Conservation (phyloP, 2,797 vertebrate species). For the Danio choprae region DNA sequence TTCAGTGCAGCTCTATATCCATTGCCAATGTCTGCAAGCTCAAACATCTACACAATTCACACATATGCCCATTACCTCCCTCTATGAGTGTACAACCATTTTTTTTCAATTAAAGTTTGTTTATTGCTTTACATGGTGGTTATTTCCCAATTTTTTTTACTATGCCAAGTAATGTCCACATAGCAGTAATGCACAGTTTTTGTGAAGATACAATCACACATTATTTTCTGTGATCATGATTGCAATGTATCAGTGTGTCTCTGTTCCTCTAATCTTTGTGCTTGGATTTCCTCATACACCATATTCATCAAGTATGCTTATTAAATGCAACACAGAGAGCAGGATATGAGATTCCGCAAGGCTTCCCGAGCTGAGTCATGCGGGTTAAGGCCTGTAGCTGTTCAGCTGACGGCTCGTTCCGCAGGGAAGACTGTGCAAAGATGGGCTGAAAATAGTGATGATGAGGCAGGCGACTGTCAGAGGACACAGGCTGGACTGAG, state of each 20-base stretch:
- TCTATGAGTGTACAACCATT: too few relatives aligned
- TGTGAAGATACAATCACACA: too few relatives aligned
- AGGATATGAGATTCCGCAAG: conserved; percentile 33
- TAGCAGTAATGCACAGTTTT: too few relatives aligned
- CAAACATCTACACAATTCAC: conserved; percentile 17
- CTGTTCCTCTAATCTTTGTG: conserved; percentile 11
- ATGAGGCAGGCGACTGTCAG: conserved; percentile 37
- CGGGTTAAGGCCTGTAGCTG: conserved; percentile 11
- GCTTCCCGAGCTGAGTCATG: conserved; percentile 28
- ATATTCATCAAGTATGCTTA: neutral
- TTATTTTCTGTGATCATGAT: too few relatives aligned
- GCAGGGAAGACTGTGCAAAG: conserved; percentile 43
- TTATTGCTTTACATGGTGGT: too few relatives aligned
- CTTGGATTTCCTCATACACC: neutral
- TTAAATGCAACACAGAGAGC: conserved; percentile 13
- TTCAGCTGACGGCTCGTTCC: conserved; percentile 28
- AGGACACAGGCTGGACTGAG: neutral
- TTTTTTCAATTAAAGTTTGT: too few relatives aligned
- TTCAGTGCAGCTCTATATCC: neutral
- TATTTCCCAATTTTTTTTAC: too few relatives aligned
- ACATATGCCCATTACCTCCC: neutral
- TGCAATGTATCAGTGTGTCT: neutral
- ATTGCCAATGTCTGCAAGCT: conserved; percentile 3
- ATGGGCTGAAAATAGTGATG: conserved; percentile 44
- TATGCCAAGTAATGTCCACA: too few relatives aligned